Percentiles rank a stretch among this genome's conserved stretches.
Evolutionary conservation across 2,113 vertebrate species (phyloP).

Genomic region (Peucedramus taeniatus): DNA sequence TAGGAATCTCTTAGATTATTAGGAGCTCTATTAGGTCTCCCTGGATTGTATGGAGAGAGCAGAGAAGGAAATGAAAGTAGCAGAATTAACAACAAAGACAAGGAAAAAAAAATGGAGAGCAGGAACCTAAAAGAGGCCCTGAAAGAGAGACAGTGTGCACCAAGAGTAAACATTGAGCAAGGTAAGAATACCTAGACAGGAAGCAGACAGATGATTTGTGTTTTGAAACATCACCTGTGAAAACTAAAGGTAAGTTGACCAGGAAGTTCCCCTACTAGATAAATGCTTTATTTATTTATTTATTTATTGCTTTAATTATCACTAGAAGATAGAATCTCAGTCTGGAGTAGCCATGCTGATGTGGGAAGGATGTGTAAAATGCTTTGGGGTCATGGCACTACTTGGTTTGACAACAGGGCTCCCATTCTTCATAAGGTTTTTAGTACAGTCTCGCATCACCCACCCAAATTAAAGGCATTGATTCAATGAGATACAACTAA

Average conservation of each 20-base stretch:
- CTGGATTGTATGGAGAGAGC: neutral
- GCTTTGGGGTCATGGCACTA: neutral
- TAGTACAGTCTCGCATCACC: neutral
- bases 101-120: neutral
- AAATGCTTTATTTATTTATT: neutral
- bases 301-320: neutral
- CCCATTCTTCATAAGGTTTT: neutral
- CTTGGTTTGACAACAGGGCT: neutral
- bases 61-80: neutral
- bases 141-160: neutral
- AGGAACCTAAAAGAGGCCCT: neutral
- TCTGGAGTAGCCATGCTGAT: neutral
- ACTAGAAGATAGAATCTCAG: neutral
- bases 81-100: neutral
- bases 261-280: neutral
- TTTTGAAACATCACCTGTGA: neutral
- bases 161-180: neutral
- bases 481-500: neutral
- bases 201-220: neutral
- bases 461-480: neutral
- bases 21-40: neutral
- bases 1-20: neutral
- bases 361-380: neutral
- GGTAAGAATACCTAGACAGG: neutral
- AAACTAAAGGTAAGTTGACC: neutral